Base-by-base conservation (phyloP, 1,140 invertebrate species). In the Neodiprion virginianus region DNA sequence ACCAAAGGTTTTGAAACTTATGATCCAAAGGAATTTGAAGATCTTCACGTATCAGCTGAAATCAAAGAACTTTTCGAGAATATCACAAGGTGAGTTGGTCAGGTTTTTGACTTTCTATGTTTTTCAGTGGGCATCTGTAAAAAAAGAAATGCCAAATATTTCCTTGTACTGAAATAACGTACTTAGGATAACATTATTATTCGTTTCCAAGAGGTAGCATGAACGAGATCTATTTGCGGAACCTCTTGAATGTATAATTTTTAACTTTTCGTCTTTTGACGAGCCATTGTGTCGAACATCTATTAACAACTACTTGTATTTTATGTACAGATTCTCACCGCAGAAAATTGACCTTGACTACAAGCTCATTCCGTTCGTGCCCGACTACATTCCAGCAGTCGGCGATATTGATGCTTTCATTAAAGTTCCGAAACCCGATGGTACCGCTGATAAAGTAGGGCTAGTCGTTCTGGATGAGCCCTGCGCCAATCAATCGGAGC, bases 351-450 rank as follows among this genome's bases (percentile, higher is more conserved):
- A 97, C 77, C 90, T 98, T 14, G 96, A 97, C 23, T 95, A 95
- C 82, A 97, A 96, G 82, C 89, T 99, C 77, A 93, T 95, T 80
- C 97, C 98, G 1, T 99, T 99, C 84, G 94, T 99, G 72, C 97
- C 98, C 0, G 97, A 99, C 82, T 99, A 95, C 86, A 97, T 99
- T 80, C 98, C 98, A 23, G 96, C 97, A 9, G 97, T 99, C 48
- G 98, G 98, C 0, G 98, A 99, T 86, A 97, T 98, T 80, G 98
- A 99, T 88, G 97, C 97, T 8, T 99, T 99, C 86, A 92, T 99
- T 47, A 99, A 99, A 90, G 94, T 99, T 3, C 90, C 92, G 21
- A 90, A 95, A 23, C 97, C 97, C 1, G 95, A 97, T 79, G 91
- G 89, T 8, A 85, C 93, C 67, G 89, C 91, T 8, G 93, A 95